Percentiles rank a stretch among this genome's conserved stretches.
phyloP scores from a whole-genome alignment of 2,888 invertebrate species.

The Morpho achilles region DNA sequence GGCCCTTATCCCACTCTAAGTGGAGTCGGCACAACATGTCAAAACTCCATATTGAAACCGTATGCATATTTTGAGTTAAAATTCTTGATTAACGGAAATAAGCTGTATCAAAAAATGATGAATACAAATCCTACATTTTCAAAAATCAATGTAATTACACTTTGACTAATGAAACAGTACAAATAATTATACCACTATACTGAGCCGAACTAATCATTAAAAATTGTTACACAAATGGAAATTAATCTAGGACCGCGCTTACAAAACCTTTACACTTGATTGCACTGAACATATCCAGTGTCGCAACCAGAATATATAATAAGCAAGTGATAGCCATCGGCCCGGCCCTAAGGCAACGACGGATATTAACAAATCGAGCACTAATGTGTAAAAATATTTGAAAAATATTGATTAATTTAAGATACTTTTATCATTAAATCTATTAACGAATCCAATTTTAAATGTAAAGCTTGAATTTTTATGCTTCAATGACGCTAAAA shows the following conservation, averaged over 20 bases:
- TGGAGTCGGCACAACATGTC: no score
- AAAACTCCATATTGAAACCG: no score
- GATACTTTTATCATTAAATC: no score
- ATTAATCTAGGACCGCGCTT: slow-evolving; percentile 26
- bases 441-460: no score
- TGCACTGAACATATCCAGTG: slow-evolving; percentile 36
- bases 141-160: no score
- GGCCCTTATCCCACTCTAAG: no score
- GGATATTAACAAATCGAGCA: slow-evolving; percentile 32
- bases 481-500: no score
- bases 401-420: not conserved
- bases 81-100: not conserved
- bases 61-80: not conserved
- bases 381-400: slow-evolving; percentile 7
- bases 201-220: slow-evolving; percentile 13
- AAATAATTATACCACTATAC: not conserved
- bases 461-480: no score
- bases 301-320: slow-evolving; percentile 35
- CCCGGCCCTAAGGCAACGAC: slow-evolving; percentile 30
- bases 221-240: slow-evolving; percentile 28
- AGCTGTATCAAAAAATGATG: no score
- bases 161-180: no score
- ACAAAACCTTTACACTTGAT: slow-evolving; percentile 39
- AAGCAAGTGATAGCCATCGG: slow-evolving; percentile 27
- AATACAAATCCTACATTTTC: not conserved